phyloP scores from a whole-genome alignment of 2,888 invertebrate species.

The Drosophila histrio region DNA sequence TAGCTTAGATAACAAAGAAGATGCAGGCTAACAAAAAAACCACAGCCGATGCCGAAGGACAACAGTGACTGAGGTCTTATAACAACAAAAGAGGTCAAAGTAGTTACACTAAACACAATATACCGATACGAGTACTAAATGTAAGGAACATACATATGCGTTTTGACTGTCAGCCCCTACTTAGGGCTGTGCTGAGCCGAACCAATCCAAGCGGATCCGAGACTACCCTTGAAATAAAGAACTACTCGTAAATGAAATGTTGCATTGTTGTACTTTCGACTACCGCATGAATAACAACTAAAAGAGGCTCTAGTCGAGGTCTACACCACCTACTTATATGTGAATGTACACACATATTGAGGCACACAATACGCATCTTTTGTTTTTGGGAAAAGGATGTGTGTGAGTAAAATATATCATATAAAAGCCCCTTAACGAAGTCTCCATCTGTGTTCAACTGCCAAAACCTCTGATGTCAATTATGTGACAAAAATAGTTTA shows the following conservation, averaged over 20 bases:
- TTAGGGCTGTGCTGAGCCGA: constrained; percentile 50
- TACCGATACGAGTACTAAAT: constrained; percentile 26
- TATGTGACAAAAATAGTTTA: too few relatives aligned
- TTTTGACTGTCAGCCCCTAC: constrained; percentile 51
- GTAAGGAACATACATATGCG: constrained; percentile 14
- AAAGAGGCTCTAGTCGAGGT: neutral
- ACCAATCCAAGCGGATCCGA: constrained; percentile 18
- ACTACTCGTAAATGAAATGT: constrained; percentile 31
- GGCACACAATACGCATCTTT: neutral
- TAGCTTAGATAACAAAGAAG: constrained; percentile 63
- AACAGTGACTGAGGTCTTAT: constrained; percentile 33
- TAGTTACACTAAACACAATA: constrained; percentile 66
- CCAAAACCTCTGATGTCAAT: too few relatives aligned
- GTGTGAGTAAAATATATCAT: too few relatives aligned
- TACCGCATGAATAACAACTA: constrained; percentile 41
- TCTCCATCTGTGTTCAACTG: too few relatives aligned
- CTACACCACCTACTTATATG: neutral
- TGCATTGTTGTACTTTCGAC: constrained; percentile 60
- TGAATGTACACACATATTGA: neutral
- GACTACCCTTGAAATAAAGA: constrained; percentile 53
- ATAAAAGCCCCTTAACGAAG: too few relatives aligned
- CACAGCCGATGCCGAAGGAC: constrained; percentile 50
- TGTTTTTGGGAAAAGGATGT: neutral
- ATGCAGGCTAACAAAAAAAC: constrained; percentile 48
- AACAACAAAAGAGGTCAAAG: constrained; percentile 76